A percentile compares a stretch with the other conserved stretches of the same genome.
Evolutionary conservation across 1,140 invertebrate genomes (phyloP).

Genomic region (Protaetia brevitarsis): DNA sequence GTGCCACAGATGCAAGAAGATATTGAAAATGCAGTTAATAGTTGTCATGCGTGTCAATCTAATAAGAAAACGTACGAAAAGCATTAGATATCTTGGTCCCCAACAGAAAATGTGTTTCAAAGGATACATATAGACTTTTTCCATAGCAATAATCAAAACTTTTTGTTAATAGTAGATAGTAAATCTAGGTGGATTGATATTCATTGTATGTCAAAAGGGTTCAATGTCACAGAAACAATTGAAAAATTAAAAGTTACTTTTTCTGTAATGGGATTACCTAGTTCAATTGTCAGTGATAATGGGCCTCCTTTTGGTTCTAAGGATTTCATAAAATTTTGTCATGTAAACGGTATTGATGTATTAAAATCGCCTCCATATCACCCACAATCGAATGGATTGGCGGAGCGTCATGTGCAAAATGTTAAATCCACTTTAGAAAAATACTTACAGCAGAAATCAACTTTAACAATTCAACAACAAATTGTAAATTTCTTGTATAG

Average conservation of each 20-base stretch:
- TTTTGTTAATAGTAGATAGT: conserved; percentile 27
- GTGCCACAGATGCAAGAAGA: conserved; percentile 1
- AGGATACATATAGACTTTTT: conserved; percentile 30
- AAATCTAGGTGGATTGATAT: conserved; percentile 37
- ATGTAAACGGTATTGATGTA: too few species aligned
- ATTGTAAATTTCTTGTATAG: conserved; percentile 23
- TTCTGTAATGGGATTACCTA: conserved; percentile 31
- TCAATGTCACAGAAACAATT: conserved; percentile 26
- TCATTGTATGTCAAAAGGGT: conserved; percentile 24
- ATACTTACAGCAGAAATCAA: conserved; percentile 1
- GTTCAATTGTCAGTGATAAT: conserved; percentile 30
- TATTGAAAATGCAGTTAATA: conserved; percentile 33
- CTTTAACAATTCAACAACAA: conserved; percentile 17
- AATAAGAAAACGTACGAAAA: conserved; percentile 23
- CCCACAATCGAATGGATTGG: conserved; percentile 28
- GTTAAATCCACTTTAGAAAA: conserved; percentile 23
- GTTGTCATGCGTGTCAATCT: conserved; percentile 38
- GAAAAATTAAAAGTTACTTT: conserved; percentile 32
- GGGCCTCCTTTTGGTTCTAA: conserved; percentile 30
- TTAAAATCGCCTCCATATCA: too few species aligned
- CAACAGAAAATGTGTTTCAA: conserved; percentile 21
- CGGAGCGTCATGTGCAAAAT: conserved; percentile 25
- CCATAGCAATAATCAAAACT: conserved; percentile 17
- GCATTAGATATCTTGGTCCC: conserved; percentile 21
- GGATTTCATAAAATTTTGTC: too few species aligned